Evolutionary conservation across 2,888 invertebrate genomes (phyloP), one percentile per base, ranked within the genome.

Genomic region (Sphaeridia pumilis): DNA sequence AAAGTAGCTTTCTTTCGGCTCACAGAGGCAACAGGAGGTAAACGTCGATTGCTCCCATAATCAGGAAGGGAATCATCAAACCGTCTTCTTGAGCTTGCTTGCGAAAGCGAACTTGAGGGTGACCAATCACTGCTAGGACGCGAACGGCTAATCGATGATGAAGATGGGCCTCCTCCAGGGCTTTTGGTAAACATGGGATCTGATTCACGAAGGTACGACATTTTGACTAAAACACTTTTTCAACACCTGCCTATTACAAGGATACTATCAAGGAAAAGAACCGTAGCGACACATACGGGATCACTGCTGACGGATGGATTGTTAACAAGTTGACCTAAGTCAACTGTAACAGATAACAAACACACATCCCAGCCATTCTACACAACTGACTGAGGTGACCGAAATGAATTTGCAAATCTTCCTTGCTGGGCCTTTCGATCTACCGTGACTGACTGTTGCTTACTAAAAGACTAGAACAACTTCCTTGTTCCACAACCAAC

Each of bases 401-500:
- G n/a, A n/a, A n/a, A n/a, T n/a, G n/a, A n/a, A n/a, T n/a, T n/a
- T n/a, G n/a, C n/a, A n/a, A n/a, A n/a, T n/a, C n/a, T n/a, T n/a
- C n/a, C n/a, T n/a, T n/a, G n/a, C n/a, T n/a, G n/a, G n/a, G n/a
- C n/a, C n/a, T n/a, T n/a, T n/a, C n/a, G n/a, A n/a, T n/a, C n/a
- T n/a, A n/a, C n/a, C n/a, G n/a, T n/a, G n/a, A n/a, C n/a, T n/a
- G n/a, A n/a, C n/a, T n/a, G n/a, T n/a, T n/a, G n/a, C n/a, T n/a
- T n/a, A n/a, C n/a, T n/a, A 17, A 38, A 17, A 5, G 20, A 17
- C 12, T 38, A 46, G 21, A 47, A 24, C 42, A 36, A 56, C 56
- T 56, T 56, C 56, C 56, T 49, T 53, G 56, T 56, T 54, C 56
- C 48, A 38, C 49, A n/a, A n/a, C 56, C 56, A 54, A 56, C 53